Evolutionary conservation across 2,797 vertebrate species (phyloP).

Genomic region (Pangasius larnaudii): DNA sequence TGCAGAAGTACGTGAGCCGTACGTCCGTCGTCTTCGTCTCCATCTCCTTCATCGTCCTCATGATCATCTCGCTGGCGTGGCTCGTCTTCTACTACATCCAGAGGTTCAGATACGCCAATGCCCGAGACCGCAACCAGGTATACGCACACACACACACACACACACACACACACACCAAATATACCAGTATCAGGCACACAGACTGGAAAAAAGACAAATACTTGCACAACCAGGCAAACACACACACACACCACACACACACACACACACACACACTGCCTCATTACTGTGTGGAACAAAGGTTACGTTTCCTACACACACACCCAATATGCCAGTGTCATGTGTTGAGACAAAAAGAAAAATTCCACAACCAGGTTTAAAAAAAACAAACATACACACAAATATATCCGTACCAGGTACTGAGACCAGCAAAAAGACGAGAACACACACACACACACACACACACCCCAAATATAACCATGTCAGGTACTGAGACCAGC

Average conservation of each 20-base stretch:
- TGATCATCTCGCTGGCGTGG: constrained; percentile 98
- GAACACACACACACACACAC: background rate
- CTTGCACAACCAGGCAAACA: background rate
- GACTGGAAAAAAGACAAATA: background rate
- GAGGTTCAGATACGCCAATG: constrained; percentile 95
- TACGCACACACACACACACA: background rate
- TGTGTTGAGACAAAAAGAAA: too few species aligned
- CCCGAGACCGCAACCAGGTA: constrained; percentile 96
- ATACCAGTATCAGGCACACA: background rate
- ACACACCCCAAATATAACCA: background rate
- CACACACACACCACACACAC: background rate
- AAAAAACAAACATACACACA: too few species aligned
- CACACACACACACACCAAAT: background rate
- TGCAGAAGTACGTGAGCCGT: constrained; percentile 98
- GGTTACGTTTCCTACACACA: too few species aligned
- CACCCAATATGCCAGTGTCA: too few species aligned
- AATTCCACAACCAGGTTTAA: too few species aligned
- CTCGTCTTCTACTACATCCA: constrained; percentile 99
- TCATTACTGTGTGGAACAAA: too few species aligned
- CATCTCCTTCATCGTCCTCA: constrained; percentile 98
- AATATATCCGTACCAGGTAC: too few species aligned
- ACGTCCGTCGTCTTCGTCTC: constrained; percentile 98
- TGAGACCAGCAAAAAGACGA: too few species aligned
- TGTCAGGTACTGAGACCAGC: too few species aligned
- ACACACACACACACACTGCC: background rate